Conservation (phyloP, 2,113 vertebrate species). For the Lutjanus erythropterus region DNA sequence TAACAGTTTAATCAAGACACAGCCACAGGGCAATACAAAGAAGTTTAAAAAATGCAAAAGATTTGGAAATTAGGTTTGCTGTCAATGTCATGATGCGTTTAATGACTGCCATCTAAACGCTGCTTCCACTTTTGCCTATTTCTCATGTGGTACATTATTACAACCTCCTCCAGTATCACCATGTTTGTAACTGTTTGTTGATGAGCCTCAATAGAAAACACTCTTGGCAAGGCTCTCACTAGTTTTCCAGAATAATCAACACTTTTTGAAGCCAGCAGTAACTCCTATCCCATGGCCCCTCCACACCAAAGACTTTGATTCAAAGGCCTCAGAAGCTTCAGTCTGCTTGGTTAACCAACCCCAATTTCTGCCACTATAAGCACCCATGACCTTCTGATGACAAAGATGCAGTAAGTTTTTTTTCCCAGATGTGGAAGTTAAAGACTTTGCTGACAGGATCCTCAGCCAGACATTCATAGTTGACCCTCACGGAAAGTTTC, state of each 20-base stretch:
- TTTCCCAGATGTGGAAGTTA: not conserved
- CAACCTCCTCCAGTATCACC: too few relatives aligned
- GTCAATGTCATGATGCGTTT: too few relatives aligned
- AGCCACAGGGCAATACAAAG: too few relatives aligned
- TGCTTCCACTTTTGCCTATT: too few relatives aligned
- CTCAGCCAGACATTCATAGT: not conserved
- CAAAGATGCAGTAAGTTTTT: not conserved
- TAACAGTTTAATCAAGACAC: too few relatives aligned
- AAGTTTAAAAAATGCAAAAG: too few relatives aligned
- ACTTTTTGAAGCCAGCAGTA: not conserved
- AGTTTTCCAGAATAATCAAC: not conserved
- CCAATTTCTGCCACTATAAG: too few relatives aligned
- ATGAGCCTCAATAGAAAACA: too few relatives aligned
- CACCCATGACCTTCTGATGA: not conserved
- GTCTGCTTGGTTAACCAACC: not conserved
- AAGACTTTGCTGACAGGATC: not conserved
- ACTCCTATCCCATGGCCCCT: not conserved
- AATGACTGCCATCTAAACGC: too few relatives aligned
- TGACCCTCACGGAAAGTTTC: not conserved
- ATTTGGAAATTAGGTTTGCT: too few relatives aligned
- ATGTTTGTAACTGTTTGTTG: too few relatives aligned
- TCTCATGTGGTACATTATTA: too few relatives aligned
- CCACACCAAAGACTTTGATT: conserved; percentile 5
- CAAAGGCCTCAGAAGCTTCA: not conserved
- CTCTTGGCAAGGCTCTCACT: not conserved